Conservation (phyloP, 1,140 invertebrate genomes). For the Drosophila parvula region DNA sequence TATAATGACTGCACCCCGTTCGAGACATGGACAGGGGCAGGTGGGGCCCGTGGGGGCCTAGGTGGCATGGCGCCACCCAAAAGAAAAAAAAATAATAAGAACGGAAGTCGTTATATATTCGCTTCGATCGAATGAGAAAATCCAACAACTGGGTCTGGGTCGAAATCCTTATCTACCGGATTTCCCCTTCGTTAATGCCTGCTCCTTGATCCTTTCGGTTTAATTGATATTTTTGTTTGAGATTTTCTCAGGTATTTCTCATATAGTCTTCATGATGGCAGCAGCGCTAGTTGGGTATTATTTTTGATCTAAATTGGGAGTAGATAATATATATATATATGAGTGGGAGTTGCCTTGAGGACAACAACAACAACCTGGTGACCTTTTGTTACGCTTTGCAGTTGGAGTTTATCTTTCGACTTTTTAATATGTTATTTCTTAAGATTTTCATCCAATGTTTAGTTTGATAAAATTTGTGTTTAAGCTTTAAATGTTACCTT, state of each 20-base stretch:
- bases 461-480: not conserved
- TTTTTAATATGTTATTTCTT: not conserved
- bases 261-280: conserved; percentile 31
- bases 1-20: conserved; percentile 27
- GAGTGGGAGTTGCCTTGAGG: conserved; percentile 16
- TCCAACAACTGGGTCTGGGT: not conserved
- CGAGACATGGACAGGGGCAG: conserved; percentile 31
- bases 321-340: conserved; percentile 19
- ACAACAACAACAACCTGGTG: conserved; percentile 46
- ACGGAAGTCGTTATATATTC: not conserved
- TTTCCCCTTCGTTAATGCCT: conserved; percentile 17
- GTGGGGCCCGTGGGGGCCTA: conserved; percentile 39
- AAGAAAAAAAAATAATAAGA: not conserved
- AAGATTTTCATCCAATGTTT: too few species aligned
- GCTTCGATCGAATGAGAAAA: conserved; percentile 8
- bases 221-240: not conserved
- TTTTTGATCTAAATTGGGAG: conserved; percentile 16
- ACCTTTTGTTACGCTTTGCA: conserved; percentile 41
- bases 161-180: conserved; percentile 18
- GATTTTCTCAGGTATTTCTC: not conserved
- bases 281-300: not conserved
- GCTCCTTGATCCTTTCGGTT: not conserved
- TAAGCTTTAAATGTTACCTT: not conserved
- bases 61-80: conserved; percentile 40
- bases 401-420: not conserved